Conservation (phyloP, 2,113 vertebrate genomes). For the Hippopotamus amphibius region DNA sequence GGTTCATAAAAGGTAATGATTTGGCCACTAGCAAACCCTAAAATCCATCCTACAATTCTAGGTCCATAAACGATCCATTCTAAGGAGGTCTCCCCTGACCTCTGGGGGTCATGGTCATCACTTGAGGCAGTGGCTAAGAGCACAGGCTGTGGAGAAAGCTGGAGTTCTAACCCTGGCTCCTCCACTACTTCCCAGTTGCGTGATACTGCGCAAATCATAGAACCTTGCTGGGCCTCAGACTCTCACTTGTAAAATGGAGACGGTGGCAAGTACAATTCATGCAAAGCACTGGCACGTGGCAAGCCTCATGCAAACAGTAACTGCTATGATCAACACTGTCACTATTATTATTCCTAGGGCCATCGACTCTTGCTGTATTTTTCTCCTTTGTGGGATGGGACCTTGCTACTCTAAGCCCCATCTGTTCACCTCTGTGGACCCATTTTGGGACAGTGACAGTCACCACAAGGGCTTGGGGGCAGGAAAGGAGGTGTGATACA, state of each 20-base stretch:
- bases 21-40: slow-evolving; percentile 1
- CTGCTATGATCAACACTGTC: background rate
- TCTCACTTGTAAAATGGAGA: background rate
- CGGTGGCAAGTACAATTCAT: background rate
- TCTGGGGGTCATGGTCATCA: background rate
- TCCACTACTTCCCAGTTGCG: background rate
- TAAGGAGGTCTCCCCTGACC: background rate
- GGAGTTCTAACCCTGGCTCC: background rate
- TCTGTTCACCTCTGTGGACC: background rate
- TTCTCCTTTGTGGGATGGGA: background rate
- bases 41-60: slow-evolving; percentile 34
- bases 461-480: background rate
- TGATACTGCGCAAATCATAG: background rate
- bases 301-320: background rate
- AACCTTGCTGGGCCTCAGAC: background rate
- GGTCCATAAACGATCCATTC: background rate
- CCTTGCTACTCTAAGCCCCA: background rate
- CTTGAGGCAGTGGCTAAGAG: background rate
- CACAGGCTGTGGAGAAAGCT: background rate
- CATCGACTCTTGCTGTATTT: background rate
- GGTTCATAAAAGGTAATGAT: background rate
- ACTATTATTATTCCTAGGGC: background rate
- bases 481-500: background rate
- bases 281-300: background rate
- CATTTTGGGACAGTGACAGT: background rate